phyloP scores from a whole-genome alignment of 2,888 invertebrate species.

The Hedya salicella region DNA sequence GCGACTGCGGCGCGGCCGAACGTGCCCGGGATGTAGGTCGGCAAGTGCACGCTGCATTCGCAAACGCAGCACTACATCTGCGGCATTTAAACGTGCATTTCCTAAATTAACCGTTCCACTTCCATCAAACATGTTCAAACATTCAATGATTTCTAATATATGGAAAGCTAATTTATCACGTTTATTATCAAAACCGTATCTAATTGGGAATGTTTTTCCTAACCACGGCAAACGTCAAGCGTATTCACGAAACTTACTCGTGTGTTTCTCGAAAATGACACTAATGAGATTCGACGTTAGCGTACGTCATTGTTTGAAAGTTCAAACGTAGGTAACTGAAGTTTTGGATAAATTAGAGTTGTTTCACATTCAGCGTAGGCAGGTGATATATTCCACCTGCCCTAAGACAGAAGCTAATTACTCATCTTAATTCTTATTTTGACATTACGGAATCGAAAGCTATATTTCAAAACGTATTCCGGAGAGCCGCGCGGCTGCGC shows the following conservation, averaged over 20 bases:
- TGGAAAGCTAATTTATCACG: constrained; percentile 18
- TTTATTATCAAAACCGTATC: constrained; percentile 27
- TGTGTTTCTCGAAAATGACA: constrained; percentile 9
- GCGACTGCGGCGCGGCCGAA: constrained; percentile 65
- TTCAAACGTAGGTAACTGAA: not conserved
- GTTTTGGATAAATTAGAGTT: constrained; percentile 10
- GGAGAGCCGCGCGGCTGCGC: constrained; percentile 48
- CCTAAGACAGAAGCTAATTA: not conserved
- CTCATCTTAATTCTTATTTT: constrained; percentile 17
- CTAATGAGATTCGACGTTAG: constrained; percentile 10
- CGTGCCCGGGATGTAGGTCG: constrained; percentile 75
- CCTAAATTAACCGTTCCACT: constrained; percentile 36
- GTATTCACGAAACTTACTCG: constrained; percentile 25
- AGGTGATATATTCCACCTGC: constrained; percentile 10
- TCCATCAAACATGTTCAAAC: constrained; percentile 12
- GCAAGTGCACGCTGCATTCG: constrained; percentile 70
- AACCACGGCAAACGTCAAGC: not conserved
- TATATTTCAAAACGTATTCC: constrained; percentile 27
- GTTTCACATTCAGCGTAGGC: not conserved
- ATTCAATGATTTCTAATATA: constrained; percentile 25
- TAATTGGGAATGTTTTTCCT: constrained; percentile 20
- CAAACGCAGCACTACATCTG: constrained; percentile 34
- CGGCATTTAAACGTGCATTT: constrained; percentile 28
- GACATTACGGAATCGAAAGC: constrained; percentile 30
- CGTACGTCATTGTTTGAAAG: constrained; percentile 20